phyloP scores from a whole-genome alignment of 2,113 vertebrate species.

The Thamnophis sirtalis region DNA sequence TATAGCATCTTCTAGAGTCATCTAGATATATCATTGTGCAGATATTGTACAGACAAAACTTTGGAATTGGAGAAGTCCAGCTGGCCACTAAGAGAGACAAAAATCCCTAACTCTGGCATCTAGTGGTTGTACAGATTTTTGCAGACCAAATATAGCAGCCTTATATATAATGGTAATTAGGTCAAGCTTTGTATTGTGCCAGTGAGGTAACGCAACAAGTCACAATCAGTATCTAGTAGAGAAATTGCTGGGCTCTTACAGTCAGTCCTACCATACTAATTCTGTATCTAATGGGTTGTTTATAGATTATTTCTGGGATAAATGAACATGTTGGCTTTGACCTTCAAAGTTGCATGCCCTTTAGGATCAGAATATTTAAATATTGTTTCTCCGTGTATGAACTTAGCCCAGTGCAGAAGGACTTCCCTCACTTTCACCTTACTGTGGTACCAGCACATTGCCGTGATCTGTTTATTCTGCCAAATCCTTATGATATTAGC shows the following conservation, averaged over 20 bases:
- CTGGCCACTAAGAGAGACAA: neutral
- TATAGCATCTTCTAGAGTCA: neutral
- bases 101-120: neutral
- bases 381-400: neutral
- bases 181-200: neutral
- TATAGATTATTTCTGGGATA: neutral
- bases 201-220: neutral
- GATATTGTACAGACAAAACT: neutral
- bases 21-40: neutral
- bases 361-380: neutral
- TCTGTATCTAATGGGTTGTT: neutral
- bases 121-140: neutral
- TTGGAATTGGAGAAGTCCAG: neutral
- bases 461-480: neutral
- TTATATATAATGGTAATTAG: neutral
- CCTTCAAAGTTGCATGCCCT: neutral
- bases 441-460: neutral
- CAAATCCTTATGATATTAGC: neutral
- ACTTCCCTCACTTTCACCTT: neutral
- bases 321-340: neutral
- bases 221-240: neutral
- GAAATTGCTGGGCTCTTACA: neutral
- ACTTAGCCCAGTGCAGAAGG: neutral
- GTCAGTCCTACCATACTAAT: neutral
- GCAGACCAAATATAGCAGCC: neutral